phyloP scores from a whole-genome alignment of 2,113 vertebrate species.

The Mustela lutreola region DNA sequence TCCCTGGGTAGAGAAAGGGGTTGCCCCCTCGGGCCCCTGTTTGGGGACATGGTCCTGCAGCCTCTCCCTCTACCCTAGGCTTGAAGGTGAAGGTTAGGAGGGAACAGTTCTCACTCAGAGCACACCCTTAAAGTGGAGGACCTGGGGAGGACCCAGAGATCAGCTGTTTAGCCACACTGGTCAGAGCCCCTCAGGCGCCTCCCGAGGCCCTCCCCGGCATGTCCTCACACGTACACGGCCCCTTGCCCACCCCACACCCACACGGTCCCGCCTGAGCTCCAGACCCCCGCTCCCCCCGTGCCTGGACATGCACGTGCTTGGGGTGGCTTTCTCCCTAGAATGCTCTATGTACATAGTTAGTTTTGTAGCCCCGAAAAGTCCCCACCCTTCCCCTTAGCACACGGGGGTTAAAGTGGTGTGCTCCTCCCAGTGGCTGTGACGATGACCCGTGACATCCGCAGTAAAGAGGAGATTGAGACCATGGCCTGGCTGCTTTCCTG shows the following conservation, averaged over 20 bases:
- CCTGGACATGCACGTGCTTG: neutral
- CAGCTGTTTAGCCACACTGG: neutral
- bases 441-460: constrained; percentile 45
- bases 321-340: constrained; percentile 22
- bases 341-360: constrained; percentile 68
- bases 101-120: neutral
- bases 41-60: neutral
- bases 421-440: constrained; percentile 43
- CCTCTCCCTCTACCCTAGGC: neutral
- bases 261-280: neutral
- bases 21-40: neutral
- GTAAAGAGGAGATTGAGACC: constrained; percentile 72
- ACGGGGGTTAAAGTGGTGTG: constrained; percentile 62
- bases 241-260: neutral
- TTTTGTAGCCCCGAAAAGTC: constrained; percentile 64
- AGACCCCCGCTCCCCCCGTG: neutral
- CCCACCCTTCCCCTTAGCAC: neutral
- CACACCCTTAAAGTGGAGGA: neutral
- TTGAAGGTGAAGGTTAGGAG: neutral
- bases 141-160: neutral
- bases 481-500: neutral
- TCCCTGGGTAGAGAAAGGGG: neutral
- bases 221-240: neutral
- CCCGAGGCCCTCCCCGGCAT: neutral
- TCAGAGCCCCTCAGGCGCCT: neutral